phyloP scores from a whole-genome alignment of 2,797 vertebrate genomes.

The Protonibea diacanthus region DNA sequence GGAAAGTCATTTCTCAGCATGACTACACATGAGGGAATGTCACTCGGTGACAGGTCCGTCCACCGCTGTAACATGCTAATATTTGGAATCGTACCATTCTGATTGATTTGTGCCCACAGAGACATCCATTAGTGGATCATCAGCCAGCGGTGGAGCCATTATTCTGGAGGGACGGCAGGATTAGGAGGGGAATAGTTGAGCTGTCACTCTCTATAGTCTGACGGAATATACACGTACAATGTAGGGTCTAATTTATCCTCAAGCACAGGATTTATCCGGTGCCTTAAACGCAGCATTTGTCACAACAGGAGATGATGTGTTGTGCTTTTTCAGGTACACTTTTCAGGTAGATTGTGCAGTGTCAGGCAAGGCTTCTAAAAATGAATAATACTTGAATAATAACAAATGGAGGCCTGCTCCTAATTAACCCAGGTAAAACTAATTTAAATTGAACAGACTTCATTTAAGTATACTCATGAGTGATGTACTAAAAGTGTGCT shows the following conservation, averaged over 20 bases:
- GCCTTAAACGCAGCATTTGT: neutral
- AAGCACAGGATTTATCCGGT: neutral
- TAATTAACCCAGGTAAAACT: too few relatives aligned
- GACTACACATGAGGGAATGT: constrained; percentile 35
- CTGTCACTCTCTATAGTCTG: neutral
- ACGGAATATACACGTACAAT: neutral
- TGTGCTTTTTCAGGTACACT: neutral
- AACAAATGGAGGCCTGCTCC: too few relatives aligned
- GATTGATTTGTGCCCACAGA: neutral
- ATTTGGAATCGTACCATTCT: neutral
- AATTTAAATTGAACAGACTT: too few relatives aligned
- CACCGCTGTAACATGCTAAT: neutral
- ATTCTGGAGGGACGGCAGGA: constrained; percentile 6
- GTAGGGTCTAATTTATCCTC: neutral
- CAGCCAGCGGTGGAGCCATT: neutral
- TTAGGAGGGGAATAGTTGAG: neutral
- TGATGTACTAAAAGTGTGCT: too few relatives aligned
- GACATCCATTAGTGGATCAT: constrained; percentile 7
- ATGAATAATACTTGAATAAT: too few relatives aligned
- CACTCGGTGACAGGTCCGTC: constrained; percentile 16
- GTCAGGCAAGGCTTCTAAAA: too few relatives aligned
- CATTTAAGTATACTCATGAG: too few relatives aligned
- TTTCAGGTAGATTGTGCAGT: neutral
- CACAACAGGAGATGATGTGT: neutral
- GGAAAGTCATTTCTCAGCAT: constrained; percentile 46